Evolutionary conservation across 2,888 invertebrate species (phyloP), one percentile per base, ranked within the genome.

Genomic region (Leptarthrus brevirostris): DNA sequence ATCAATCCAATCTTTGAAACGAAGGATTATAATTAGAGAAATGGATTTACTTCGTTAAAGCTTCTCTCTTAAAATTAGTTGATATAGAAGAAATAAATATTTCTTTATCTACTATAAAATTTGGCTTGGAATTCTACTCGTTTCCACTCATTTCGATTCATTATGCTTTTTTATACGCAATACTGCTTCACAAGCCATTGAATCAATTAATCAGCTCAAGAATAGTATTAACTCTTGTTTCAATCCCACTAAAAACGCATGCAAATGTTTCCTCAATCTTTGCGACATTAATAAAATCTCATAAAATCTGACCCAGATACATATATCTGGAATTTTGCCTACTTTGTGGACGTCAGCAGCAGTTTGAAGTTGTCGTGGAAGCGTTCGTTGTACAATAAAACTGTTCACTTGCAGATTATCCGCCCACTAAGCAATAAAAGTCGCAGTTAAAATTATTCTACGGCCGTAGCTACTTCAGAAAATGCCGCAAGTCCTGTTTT

Each of bases 381-480:
- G 18, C 36, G 20, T 36, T 58, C 36, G 40, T 10, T 18, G 58
- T 18, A 40, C 64, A 64, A 64, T 64, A 64, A 64, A 64, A 64
- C 24, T 34, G 40, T 44, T 64, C 64, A 64, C 44, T 64, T 20
- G 64, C 64, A 44, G 44, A 64, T 64, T 44, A 47, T 58, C 69
- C 69, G 34, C 20, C 69, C 69, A 20, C 69, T 12, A 30, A 20
- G 52, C n/a, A 69, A 52, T 69, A 69, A 69, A 69, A 69, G 24
- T 69, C 69, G 52, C 52, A 54, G 30, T 52, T 52, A 69, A 69
- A 69, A 69, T 69, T 30, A 49, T 22, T 69, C 34, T 14, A 12
- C 52, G 3, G 22, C 22, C 22, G 52, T 20, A 52, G 22, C 20
- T 52, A 52, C 52, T 52, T 52, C 52, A 14, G 16, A 52, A 3